Evolutionary conservation across 2,888 invertebrate genomes (phyloP).

Genomic region (Ormia ochracea): DNA sequence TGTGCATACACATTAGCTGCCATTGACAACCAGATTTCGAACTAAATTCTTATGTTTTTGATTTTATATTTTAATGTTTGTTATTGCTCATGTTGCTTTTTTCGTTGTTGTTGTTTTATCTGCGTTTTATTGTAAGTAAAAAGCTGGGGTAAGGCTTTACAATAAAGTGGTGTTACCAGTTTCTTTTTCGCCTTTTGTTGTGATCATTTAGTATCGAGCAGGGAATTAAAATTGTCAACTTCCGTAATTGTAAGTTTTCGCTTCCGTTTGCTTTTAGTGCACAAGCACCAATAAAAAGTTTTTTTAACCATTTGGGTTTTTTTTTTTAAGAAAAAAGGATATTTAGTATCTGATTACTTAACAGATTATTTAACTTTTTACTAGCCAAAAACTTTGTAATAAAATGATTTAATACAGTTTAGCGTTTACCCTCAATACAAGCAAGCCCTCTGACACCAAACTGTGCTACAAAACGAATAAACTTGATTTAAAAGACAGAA

Average conservation of each 20-base stretch:
- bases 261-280: slow-evolving; percentile 64
- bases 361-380: slow-evolving; percentile 54
- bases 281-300: slow-evolving; percentile 57
- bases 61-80: neutral
- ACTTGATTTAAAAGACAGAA: slow-evolving; percentile 43
- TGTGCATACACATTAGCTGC: neutral
- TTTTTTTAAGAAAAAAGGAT: slow-evolving; percentile 67
- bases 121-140: neutral
- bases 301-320: slow-evolving; percentile 16
- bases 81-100: neutral
- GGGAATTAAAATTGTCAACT: slow-evolving; percentile 54
- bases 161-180: slow-evolving; percentile 1
- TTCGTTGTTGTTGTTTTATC: neutral
- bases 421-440: slow-evolving; percentile 27
- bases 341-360: slow-evolving; percentile 65
- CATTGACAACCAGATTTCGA: slow-evolving; percentile 36
- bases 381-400: slow-evolving; percentile 31
- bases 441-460: slow-evolving; percentile 12
- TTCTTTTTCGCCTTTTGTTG: neutral
- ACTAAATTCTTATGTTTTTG: slow-evolving; percentile 8
- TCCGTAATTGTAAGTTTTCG: slow-evolving; percentile 71
- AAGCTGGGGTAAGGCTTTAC: neutral
- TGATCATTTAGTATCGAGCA: neutral
- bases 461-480: neutral
- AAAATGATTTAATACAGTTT: slow-evolving; percentile 48